Conservation (phyloP, 1,140 invertebrate genomes). For the Calosoma granatense region DNA sequence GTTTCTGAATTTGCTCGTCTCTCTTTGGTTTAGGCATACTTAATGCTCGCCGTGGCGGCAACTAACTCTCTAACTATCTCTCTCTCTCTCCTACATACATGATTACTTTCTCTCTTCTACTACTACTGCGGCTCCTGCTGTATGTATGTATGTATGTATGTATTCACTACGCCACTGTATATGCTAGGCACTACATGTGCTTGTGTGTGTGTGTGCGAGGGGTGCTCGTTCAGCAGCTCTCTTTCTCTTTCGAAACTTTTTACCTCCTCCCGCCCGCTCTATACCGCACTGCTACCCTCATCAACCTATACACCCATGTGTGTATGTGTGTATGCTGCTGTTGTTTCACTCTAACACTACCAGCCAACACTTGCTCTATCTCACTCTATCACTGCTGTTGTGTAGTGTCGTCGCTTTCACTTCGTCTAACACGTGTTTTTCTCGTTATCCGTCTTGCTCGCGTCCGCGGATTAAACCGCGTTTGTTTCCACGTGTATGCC, state of each 20-base stretch:
- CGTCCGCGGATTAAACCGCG: conserved; percentile 9
- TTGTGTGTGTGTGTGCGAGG: conserved; percentile 2
- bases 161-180: conserved; percentile 9
- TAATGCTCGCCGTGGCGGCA: neutral
- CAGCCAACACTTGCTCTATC: conserved; percentile 20
- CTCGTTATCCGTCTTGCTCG: conserved; percentile 19
- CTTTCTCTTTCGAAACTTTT: conserved; percentile 7
- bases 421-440: conserved; percentile 30
- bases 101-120: neutral
- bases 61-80: neutral
- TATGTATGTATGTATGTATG: conserved; percentile 11
- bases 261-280: neutral
- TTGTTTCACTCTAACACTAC: conserved; percentile 17
- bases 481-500: conserved; percentile 13
- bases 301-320: neutral
- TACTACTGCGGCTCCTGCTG: neutral
- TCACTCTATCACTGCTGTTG: conserved; percentile 21
- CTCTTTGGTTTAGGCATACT: neutral
- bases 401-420: conserved; percentile 22
- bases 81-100: neutral
- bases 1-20: neutral
- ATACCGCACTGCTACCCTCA: too few relatives aligned
- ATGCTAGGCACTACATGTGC: conserved; percentile 4
- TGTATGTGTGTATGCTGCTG: neutral
- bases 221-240: conserved; percentile 3